Percentiles rank a stretch among this genome's conserved stretches.
phyloP scores from a whole-genome alignment of 2,113 vertebrate species.

The Salminus brasiliensis region DNA sequence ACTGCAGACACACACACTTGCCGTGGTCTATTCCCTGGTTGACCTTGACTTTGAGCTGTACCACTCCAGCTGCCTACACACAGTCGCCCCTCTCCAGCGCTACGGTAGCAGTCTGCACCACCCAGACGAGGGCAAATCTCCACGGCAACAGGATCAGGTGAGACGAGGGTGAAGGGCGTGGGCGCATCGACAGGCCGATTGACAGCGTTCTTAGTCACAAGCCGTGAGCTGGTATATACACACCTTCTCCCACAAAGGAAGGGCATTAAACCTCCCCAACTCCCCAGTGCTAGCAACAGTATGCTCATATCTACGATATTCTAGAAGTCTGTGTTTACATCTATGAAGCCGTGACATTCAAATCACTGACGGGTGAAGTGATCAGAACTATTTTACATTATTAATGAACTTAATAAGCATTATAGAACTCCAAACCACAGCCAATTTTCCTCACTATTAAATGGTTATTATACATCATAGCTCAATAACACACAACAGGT shows the following conservation, averaged over 20 bases:
- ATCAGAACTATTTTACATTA: too few relatives aligned
- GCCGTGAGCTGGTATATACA: too few relatives aligned
- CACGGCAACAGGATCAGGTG: slow-evolving; percentile 27
- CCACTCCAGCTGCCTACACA: background rate
- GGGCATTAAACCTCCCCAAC: background rate
- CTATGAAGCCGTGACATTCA: too few relatives aligned
- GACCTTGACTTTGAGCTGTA: background rate
- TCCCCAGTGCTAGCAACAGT: too few relatives aligned
- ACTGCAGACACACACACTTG: background rate
- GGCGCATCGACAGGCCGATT: background rate
- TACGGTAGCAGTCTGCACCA: background rate
- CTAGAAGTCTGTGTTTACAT: too few relatives aligned
- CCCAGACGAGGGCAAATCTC: slow-evolving; percentile 26
- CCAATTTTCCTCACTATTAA: too few relatives aligned
- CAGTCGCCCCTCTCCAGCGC: background rate
- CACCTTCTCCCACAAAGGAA: background rate
- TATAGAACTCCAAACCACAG: too few relatives aligned
- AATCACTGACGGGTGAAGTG: too few relatives aligned
- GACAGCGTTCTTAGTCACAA: slow-evolving; percentile 7
- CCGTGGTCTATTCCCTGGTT: background rate
- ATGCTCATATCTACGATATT: too few relatives aligned
- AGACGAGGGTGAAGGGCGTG: background rate
- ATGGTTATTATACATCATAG: too few relatives aligned
- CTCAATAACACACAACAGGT: too few relatives aligned
- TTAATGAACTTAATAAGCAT: too few relatives aligned